Conservation (phyloP, 1,140 invertebrate genomes). For the Papilio helenus region DNA sequence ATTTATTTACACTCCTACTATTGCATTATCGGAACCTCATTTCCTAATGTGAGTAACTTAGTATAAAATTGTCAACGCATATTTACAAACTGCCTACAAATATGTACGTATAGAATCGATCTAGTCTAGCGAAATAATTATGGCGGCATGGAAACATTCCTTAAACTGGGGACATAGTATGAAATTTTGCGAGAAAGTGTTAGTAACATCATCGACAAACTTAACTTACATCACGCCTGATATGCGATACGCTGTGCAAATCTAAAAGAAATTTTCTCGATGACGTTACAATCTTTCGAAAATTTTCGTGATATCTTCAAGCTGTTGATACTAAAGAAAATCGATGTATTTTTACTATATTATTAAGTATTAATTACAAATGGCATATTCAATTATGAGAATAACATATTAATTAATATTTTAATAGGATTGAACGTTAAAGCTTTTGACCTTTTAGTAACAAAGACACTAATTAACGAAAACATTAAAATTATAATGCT, state of each 20-base stretch:
- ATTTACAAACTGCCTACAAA: not conserved
- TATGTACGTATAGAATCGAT: not conserved
- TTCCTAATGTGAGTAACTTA: conserved; percentile 52
- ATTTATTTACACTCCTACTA: conserved; percentile 77
- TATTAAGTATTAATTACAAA: not conserved
- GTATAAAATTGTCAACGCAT: not conserved
- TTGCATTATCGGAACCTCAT: conserved; percentile 65
- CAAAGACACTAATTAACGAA: conserved; percentile 10
- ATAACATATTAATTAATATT: not conserved
- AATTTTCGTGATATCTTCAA: not conserved
- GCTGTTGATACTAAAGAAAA: not conserved
- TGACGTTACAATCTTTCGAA: too few relatives aligned
- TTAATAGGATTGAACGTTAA: not conserved
- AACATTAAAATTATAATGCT: not conserved
- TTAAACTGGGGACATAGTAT: too few relatives aligned
- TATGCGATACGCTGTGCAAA: too few relatives aligned
- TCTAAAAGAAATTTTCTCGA: too few relatives aligned
- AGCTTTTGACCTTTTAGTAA: not conserved
- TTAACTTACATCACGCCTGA: too few relatives aligned
- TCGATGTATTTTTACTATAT: not conserved
- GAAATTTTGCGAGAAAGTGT: too few relatives aligned
- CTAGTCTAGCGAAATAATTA: not conserved
- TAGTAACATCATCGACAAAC: too few relatives aligned
- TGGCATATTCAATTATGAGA: not conserved
- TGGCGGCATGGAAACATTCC: not conserved